Evolutionary conservation across 2,797 vertebrate genomes (phyloP), one percentile per base, ranked within the genome.

Genomic region (Valencia hispanica): DNA sequence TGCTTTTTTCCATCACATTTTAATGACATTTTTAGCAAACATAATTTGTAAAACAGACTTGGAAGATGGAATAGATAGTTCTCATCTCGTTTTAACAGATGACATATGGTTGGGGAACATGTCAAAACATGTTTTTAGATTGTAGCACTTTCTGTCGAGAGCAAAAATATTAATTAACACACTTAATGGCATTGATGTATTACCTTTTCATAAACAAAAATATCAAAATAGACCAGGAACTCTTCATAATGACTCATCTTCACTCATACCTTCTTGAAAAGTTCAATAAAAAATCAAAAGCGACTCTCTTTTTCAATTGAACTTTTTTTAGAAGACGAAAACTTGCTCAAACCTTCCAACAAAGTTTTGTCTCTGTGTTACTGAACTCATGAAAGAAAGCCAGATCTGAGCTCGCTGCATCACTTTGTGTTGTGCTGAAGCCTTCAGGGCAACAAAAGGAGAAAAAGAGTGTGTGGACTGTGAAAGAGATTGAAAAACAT

Each of bases 311-410:
- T 65, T 15, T 12, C 32, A 6, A n/a, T 25, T 41, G 11, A 14
- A 12, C 11, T 41, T 25, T 14, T 41, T 12, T n/a, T 22, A 41
- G 34, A 36, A 66, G 63, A 41, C 22, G 14, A 25, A 66, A 66
- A 66, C 36, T 15, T 1, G 2, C 10, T 25, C 20, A 66, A 25
- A 14, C 20, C 34, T 63, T 63, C 34, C 11, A 36, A 63, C 10
- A n/a, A 66, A 41, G 36, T 66, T 66, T 36, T 41, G 36, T 22
- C 15, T 11, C 36, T 66, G 36, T 66, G 63, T 12, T 22, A 25
- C 34, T 39, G 61, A 65, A 39, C 61, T 65, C 30, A 66, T 41
- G 63, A 66, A 39, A 66, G 63, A 66, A 39, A 66, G 63, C 63
- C 36, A 66, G 36, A 41, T 66, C 36, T 66, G 63, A 66, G 63